Percentiles rank a stretch among this genome's conserved stretches.
Conservation (phyloP, 2,888 invertebrate genomes). For the Amiota mariae region DNA sequence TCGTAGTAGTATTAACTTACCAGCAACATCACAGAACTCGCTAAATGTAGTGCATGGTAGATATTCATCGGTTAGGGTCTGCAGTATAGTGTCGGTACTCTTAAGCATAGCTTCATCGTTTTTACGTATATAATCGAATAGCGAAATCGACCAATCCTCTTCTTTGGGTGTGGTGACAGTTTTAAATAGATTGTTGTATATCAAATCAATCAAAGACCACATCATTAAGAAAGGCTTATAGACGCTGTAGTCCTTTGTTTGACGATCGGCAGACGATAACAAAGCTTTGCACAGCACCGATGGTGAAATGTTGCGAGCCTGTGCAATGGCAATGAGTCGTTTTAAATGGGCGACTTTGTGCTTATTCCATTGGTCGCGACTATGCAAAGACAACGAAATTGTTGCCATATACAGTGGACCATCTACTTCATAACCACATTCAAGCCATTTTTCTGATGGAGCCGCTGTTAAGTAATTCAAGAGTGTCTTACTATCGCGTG, state of each 20-base stretch:
- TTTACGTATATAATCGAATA: slow-evolving; percentile 94
- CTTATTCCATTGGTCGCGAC: slow-evolving; percentile 85
- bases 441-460: slow-evolving; percentile 80
- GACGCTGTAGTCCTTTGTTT: slow-evolving; percentile 81
- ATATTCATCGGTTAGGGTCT: slow-evolving; percentile 89
- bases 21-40: slow-evolving; percentile 95
- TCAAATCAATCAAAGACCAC: slow-evolving; percentile 87
- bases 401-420: slow-evolving; percentile 92
- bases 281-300: slow-evolving; percentile 72
- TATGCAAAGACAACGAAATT: slow-evolving; percentile 85
- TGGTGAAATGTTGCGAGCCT: slow-evolving; percentile 83
- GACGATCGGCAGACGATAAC: slow-evolving; percentile 75
- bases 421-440: slow-evolving; percentile 91
- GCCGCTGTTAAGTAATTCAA: slow-evolving; percentile 81
- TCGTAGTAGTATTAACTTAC: slow-evolving; percentile 69
- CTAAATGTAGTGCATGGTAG: slow-evolving; percentile 91
- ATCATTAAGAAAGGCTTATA: slow-evolving; percentile 91
- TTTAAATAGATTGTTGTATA: slow-evolving; percentile 91
- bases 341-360: slow-evolving; percentile 82
- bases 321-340: slow-evolving; percentile 84
- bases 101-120: slow-evolving; percentile 94
- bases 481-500: slow-evolving; percentile 86
- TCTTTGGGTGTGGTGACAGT: slow-evolving; percentile 83
- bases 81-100: slow-evolving; percentile 87
- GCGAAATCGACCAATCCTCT: slow-evolving; percentile 90